A percentile compares a stretch with the other conserved stretches of the same genome.
phyloP scores from a whole-genome alignment of 2,113 vertebrate species.

The Equus quagga region DNA sequence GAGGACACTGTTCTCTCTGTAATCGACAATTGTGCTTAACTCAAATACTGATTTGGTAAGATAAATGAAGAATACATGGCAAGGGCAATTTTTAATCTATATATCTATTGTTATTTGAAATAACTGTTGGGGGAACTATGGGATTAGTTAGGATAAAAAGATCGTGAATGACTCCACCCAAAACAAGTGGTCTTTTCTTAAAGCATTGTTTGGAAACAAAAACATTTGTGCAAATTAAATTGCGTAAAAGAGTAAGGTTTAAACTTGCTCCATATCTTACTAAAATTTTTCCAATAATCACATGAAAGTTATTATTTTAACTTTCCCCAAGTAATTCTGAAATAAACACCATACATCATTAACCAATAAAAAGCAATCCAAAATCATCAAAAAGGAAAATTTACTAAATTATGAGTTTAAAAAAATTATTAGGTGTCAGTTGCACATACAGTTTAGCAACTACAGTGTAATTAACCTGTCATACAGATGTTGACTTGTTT shows the following conservation, averaged over 20 bases:
- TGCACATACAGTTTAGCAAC: neutral
- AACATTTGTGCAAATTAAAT: neutral
- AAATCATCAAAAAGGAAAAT: neutral
- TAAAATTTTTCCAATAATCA: constrained; percentile 10
- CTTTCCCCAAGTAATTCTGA: constrained; percentile 30
- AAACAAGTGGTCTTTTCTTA: constrained; percentile 15
- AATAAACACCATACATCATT: neutral
- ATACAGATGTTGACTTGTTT: constrained; percentile 29
- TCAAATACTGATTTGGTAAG: neutral
- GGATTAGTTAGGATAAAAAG: neutral
- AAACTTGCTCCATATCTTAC: neutral
- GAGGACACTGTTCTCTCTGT: neutral
- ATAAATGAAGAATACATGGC: neutral
- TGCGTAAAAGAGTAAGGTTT: neutral
- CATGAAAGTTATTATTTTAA: neutral
- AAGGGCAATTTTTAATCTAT: neutral
- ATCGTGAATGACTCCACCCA: neutral
- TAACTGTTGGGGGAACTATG: neutral
- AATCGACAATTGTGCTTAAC: neutral
- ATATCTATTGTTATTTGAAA: neutral
- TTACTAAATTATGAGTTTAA: neutral
- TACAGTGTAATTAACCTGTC: neutral
- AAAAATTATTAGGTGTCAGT: neutral
- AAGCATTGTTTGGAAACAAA: constrained; percentile 26
- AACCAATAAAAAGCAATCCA: neutral